These are phyloP conservation scores for Stenodera caucasica DNA, from an alignment of 2,888 invertebrate species.

Conservation along the genomic window DNA sequence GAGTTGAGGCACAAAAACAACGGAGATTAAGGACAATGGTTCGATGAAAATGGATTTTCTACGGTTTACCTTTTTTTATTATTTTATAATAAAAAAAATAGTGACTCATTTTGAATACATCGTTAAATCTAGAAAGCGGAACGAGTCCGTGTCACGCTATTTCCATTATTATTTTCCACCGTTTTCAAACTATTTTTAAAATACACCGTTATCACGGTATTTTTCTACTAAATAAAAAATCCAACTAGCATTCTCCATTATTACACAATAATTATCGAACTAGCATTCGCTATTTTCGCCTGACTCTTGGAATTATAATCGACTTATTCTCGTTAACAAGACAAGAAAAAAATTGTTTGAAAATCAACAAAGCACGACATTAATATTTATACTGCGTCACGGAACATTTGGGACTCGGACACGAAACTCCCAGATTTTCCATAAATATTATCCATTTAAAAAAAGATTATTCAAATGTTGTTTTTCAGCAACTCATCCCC, in stretches of 20 bases:
- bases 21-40: too few relatives aligned
- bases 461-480: slow-evolving; percentile 31
- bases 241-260: background rate
- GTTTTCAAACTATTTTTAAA: background rate
- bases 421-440: slow-evolving; percentile 29
- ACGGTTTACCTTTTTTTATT: background rate
- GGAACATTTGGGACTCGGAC: slow-evolving; percentile 29
- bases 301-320: background rate
- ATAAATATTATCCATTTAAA: slow-evolving; percentile 32
- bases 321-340: background rate
- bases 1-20: too few relatives aligned
- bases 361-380: slow-evolving; percentile 29
- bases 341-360: background rate
- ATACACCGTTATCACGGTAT: background rate
- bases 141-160: background rate
- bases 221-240: background rate
- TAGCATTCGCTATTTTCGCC: background rate
- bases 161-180: slow-evolving; percentile 1
- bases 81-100: background rate
- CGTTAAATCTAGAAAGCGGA: background rate
- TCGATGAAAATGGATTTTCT: too few relatives aligned
- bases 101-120: slow-evolving; percentile 7
- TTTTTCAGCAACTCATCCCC: slow-evolving; percentile 11
- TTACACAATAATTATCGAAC: background rate
- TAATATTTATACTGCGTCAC: slow-evolving; percentile 32